Evolutionary conservation across 2,797 vertebrate species (phyloP).

Genomic region (Semaprochilodus insignis): DNA sequence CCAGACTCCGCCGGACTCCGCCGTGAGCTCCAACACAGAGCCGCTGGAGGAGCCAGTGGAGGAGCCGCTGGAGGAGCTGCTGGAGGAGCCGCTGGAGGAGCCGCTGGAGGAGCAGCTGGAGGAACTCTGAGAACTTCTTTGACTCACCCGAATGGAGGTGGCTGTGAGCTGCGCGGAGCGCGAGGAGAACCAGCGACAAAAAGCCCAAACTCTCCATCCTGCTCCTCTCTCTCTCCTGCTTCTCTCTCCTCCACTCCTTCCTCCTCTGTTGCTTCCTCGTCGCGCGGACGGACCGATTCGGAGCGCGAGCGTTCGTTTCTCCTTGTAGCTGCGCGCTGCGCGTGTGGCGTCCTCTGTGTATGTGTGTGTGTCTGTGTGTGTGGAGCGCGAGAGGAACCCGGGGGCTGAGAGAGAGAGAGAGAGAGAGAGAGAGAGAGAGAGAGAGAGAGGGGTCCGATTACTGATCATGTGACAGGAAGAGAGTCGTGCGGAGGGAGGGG

Average conservation of each 20-base stretch:
- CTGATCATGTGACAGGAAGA: conserved; percentile 90
- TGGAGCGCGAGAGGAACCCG: neutral
- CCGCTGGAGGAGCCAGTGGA: too few species aligned
- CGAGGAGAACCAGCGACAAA: neutral
- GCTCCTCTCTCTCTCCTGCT: neutral
- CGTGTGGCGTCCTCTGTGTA: neutral
- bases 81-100: too few species aligned
- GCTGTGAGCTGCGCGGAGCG: neutral
- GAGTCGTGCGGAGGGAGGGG: neutral
- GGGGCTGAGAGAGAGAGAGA: neutral
- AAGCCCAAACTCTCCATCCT: neutral
- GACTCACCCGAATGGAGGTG: neutral
- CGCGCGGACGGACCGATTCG: neutral
- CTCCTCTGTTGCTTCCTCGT: neutral
- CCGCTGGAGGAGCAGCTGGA: too few species aligned
- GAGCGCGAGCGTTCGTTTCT: neutral
- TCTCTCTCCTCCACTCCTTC: neutral
- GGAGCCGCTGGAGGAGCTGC: too few species aligned
- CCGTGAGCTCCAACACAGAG: too few species aligned
- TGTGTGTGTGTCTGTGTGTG: neutral
- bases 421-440: conserved; percentile 32
- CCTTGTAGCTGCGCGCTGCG: neutral
- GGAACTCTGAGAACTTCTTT: neutral
- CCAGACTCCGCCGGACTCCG: too few species aligned
- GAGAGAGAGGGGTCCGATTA: conserved; percentile 83